Percentiles rank a stretch among this genome's conserved stretches.
These are phyloP conservation scores for Antedon mediterranea DNA, from an alignment of 53 echinoderm and acorn worm species.

Conservation along the genomic window DNA sequence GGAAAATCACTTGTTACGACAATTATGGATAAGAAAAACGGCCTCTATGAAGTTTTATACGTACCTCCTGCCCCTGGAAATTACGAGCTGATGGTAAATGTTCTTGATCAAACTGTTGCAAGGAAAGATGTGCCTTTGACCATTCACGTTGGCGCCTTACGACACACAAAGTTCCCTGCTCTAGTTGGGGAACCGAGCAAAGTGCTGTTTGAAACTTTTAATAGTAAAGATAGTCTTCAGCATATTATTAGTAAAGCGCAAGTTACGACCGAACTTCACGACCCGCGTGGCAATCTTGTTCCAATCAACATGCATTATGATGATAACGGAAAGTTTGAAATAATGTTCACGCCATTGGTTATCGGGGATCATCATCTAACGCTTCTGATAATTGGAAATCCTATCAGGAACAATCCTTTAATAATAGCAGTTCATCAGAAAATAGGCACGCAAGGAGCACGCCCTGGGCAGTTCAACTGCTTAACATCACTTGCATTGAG, in stretches of 20 bases:
- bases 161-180: background rate
- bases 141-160: background rate
- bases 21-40: background rate
- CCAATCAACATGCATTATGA: slow-evolving; percentile 12
- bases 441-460: slow-evolving; percentile 50
- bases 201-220: background rate
- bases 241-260: background rate
- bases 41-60: background rate
- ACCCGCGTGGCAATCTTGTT: background rate
- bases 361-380: slow-evolving; percentile 60
- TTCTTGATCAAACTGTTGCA: background rate
- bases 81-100: background rate
- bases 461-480: slow-evolving; percentile 53
- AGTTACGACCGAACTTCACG: background rate
- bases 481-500: slow-evolving; percentile 60
- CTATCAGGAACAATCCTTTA: slow-evolving; percentile 55
- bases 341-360: slow-evolving; percentile 43
- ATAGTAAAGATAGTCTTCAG: background rate
- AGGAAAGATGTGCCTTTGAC: background rate
- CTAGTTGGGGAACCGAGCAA: background rate
- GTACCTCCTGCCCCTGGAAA: background rate
- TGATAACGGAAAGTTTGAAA: slow-evolving; percentile 64
- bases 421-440: slow-evolving; percentile 55
- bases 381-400: slow-evolving; percentile 53
- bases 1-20: background rate